phyloP scores from a whole-genome alignment of 2,888 invertebrate genomes.

The Bellardia pandia region DNA sequence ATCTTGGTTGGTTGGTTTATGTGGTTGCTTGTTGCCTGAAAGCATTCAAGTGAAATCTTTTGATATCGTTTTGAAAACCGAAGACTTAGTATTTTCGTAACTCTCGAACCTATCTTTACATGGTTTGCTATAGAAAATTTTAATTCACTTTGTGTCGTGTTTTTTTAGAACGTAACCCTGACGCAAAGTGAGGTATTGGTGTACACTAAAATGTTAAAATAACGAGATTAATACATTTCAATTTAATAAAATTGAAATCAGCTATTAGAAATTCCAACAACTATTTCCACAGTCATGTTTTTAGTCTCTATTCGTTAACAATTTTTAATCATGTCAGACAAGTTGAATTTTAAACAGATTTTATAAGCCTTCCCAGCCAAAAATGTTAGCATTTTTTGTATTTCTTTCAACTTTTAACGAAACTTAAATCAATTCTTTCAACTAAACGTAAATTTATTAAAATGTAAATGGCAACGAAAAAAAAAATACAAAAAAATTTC shows the following conservation, averaged over 20 bases:
- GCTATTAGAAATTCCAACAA: not conserved
- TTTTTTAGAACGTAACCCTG: too few relatives aligned
- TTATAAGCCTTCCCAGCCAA: slow-evolving; percentile 15
- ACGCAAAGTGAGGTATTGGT: too few relatives aligned
- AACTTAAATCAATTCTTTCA: not conserved
- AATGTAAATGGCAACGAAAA: slow-evolving; percentile 10
- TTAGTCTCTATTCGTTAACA: not conserved
- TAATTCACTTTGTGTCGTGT: too few relatives aligned
- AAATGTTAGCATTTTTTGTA: slow-evolving; percentile 13
- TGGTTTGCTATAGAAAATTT: too few relatives aligned
- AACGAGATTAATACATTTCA: not conserved
- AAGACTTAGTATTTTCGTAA: too few relatives aligned
- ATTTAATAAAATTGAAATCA: not conserved
- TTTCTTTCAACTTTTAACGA: not conserved
- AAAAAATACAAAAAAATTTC: slow-evolving; percentile 6
- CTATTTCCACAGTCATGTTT: not conserved
- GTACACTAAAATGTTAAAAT: too few relatives aligned
- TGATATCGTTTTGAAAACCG: too few relatives aligned
- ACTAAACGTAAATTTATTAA: slow-evolving; percentile 52
- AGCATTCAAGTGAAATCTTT: too few relatives aligned
- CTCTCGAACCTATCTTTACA: too few relatives aligned
- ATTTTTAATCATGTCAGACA: slow-evolving; percentile 31
- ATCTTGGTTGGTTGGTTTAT: too few relatives aligned
- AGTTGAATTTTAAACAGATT: not conserved
- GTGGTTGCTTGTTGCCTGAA: too few relatives aligned